Evolutionary conservation across 2,888 invertebrate species (phyloP).

Genomic region (Drosophila mayaguana): DNA sequence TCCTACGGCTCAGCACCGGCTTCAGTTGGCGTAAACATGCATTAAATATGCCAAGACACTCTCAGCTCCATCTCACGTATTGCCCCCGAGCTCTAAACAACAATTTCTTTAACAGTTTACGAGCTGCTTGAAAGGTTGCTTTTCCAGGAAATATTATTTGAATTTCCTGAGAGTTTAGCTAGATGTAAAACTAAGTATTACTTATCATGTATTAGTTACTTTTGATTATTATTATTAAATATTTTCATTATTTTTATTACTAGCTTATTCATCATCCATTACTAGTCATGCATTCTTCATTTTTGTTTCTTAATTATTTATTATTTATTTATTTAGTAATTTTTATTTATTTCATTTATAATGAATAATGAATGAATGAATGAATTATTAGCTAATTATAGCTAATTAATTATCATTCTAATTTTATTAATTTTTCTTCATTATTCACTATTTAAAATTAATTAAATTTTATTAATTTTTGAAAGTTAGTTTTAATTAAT

Average conservation of each 20-base stretch:
- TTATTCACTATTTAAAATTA: neutral
- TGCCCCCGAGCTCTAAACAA: conserved; percentile 25
- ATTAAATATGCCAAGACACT: conserved; percentile 26
- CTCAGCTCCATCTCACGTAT: conserved; percentile 31
- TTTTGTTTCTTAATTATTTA: too few relatives aligned
- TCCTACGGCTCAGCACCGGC: conserved; percentile 11
- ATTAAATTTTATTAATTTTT: neutral
- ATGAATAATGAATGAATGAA: neutral
- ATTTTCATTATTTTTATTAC: neutral
- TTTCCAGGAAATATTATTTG: conserved; percentile 5
- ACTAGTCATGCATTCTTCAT: neutral
- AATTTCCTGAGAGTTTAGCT: neutral
- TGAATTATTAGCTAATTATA: neutral
- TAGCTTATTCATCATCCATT: neutral
- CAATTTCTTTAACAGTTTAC: conserved; percentile 34
- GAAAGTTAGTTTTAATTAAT: neutral
- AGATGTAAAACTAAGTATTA: neutral
- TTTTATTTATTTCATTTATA: too few relatives aligned
- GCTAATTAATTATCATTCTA: neutral
- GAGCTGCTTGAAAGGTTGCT: neutral
- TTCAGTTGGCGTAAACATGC: conserved; percentile 43
- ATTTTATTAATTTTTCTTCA: neutral
- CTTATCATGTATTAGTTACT: conserved; percentile 8
- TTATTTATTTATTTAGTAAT: neutral
- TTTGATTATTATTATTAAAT: neutral